Percentiles rank a stretch among this genome's conserved stretches.
phyloP scores from a whole-genome alignment of 2,113 vertebrate species.

The Cynocephalus volans region DNA sequence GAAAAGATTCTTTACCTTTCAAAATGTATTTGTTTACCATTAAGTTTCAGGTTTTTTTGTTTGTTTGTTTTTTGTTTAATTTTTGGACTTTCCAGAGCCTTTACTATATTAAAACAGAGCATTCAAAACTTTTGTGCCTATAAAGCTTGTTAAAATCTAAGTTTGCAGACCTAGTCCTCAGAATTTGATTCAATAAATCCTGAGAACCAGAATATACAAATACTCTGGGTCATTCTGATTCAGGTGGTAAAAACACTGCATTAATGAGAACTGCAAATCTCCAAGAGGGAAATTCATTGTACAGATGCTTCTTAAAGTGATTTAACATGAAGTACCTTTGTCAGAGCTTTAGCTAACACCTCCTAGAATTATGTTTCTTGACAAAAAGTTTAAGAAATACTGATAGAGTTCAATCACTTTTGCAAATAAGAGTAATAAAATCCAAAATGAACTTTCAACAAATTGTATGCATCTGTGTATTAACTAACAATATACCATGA shows the following conservation, averaged over 20 bases:
- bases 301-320: not conserved
- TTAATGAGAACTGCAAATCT: not conserved
- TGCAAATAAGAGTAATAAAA: not conserved
- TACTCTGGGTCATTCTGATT: not conserved
- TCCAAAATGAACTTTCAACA: not conserved
- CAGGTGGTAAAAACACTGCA: not conserved
- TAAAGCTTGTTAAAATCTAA: not conserved
- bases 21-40: not conserved
- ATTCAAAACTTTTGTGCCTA: too few relatives aligned
- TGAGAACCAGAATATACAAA: not conserved
- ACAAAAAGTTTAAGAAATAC: not conserved
- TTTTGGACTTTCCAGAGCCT: not conserved
- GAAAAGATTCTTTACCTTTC: not conserved
- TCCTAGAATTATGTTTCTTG: not conserved
- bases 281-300: not conserved
- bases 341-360: not conserved
- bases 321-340: too few relatives aligned
- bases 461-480: too few relatives aligned
- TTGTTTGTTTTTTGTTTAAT: not conserved
- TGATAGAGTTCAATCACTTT: rapidly evolving
- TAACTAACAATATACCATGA: rapidly evolving
- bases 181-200: not conserved
- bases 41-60: too few relatives aligned
- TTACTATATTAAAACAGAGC: not conserved
- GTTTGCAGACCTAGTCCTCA: not conserved